Evolutionary conservation across 2,113 vertebrate genomes (phyloP), one percentile per base, ranked within the genome.

Genomic region (Pica pica): DNA sequence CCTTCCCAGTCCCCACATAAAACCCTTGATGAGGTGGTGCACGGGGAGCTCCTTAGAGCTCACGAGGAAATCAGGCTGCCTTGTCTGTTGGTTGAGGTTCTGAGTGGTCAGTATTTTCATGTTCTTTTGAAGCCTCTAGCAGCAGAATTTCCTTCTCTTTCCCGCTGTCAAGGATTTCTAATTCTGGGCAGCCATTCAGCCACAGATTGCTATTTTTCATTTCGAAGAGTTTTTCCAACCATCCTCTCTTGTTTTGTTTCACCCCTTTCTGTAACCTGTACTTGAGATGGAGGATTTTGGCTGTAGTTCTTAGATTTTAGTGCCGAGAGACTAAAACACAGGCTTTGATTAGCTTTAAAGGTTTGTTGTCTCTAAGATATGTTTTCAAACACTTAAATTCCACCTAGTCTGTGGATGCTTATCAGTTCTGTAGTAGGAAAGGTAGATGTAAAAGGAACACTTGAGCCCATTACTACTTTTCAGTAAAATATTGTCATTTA

Each of bases 271-370:
- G 68, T 74, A 64, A 67, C 47, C 19, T 83, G 8, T 33, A 10
- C 42, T 92, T 87, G 39, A 55, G 50, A 26, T 74, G 60, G 47
- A 90, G 44, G 30, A 68, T 89, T 90, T 83, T 84, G 73, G 28
- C 75, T 67, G 6, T 19, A 60, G 47, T 61, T 91, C 42, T 91
- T 69, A 68, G 35, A 37, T 13, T 74, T 56, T 1, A 35, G 13
- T 23, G 57, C 60, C 41, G 37, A 76, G 11, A 75, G 18, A 50
- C 11, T 63, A 70, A 69, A 49, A 46, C 23, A 50, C 14, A 31
- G 59, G 33, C 26, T 88, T 80, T 39, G 27, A 30, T 69, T 74
- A 46, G 17, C 26, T 75, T 75, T 59, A 65, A 46, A 59, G 23
- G 6, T 68, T 61, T 92, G 5, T 50, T 50, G 11, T 78, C 50